Base-by-base conservation (phyloP, 2,888 invertebrate species). In the Trachelus tabidus region DNA sequence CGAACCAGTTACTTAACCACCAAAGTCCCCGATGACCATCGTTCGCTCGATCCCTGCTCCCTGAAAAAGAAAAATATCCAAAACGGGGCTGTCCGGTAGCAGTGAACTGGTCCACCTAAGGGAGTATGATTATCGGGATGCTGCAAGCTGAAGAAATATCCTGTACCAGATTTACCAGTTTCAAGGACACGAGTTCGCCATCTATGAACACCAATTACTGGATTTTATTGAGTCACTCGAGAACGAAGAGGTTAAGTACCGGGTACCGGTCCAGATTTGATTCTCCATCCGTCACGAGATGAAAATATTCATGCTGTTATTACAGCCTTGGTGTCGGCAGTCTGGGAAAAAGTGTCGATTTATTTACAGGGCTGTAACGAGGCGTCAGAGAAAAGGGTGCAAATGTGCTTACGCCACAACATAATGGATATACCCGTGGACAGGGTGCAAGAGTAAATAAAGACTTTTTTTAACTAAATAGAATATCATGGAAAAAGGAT, bases 1-100 rank as follows among this genome's bases (percentile, higher is more conserved):
- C 89, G 89, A 91, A 91, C 91, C 90, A 91, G 91, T 91, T 91
- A 91, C 90, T 90, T 90, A 90, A 88, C 89, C 85, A 76, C 78
- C 56, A 69, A 33, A 31, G 33, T 33, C 69, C 69, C 31, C 3
- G 30, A 4, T 85, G 85, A 84, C 86, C 85, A 79, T 82, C 83
- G 83, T 80, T 83, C 80, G 83, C 81, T 81, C 82, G 75, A 34
- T 23, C 73, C 33, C 73, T 34, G n/a, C 35, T 73, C 34, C 35
- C 35, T 37, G 77, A 75, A 79, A 79, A 68, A 76, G 33, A 69
- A 77, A 37, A 79, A 75, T 34, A 80, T 73, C 78, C 81, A 81
- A 68, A 82, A 83, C 86, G 85, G 85, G 83, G 83, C 84, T 86
- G 69, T 4, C 73, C 73, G n/a, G 73, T 73, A 30, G 34, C 9